Evolutionary conservation across 2,888 invertebrate species (phyloP), one percentile per base, ranked within the genome.

Genomic region (Zonitis immaculata): DNA sequence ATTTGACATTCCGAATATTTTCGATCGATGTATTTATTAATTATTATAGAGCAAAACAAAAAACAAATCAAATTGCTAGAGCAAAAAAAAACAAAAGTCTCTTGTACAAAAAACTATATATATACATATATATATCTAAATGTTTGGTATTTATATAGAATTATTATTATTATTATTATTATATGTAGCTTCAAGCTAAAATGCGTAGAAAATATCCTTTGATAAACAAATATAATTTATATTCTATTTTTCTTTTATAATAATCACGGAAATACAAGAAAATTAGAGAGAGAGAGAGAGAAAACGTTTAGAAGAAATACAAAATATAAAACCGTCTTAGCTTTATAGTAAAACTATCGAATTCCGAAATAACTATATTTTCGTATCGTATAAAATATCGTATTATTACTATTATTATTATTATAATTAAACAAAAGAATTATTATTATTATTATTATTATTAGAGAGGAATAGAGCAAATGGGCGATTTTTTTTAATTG

Each of bases 291-390:
- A 58, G 59, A 47, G 49, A 49, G 47, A 51, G 54, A 39, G 20
- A 55, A 51, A 51, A 52, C 55, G 55, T 56, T n/a, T n/a, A n/a
- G n/a, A n/a, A n/a, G n/a, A n/a, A n/a, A n/a, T n/a, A n/a, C n/a
- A n/a, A n/a, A n/a, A n/a, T 55, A 58, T 50, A 56, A 58, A 49
- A 65, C 65, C 67, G 67, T 68, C 65, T 62, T 66, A 66, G 68
- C 67, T 66, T 66, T 57, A 57, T 56, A 59, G 54, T 52, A 45
- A 60, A 63, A 64, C 67, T 70, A 70, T 68, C 71, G 71, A 72
- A 73, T 70, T 72, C 68, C 70, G 70, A 70, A 70, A 69, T 64
- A 66, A 70, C 68, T 73, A 73, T 74, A 74, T 74, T 74, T 74
- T 74, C 74, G 69, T 74, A 73, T 69, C 65, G 67, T 70, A 66